phyloP scores from a whole-genome alignment of 2,888 invertebrate species.

The Reticulitermes lucifugus region DNA sequence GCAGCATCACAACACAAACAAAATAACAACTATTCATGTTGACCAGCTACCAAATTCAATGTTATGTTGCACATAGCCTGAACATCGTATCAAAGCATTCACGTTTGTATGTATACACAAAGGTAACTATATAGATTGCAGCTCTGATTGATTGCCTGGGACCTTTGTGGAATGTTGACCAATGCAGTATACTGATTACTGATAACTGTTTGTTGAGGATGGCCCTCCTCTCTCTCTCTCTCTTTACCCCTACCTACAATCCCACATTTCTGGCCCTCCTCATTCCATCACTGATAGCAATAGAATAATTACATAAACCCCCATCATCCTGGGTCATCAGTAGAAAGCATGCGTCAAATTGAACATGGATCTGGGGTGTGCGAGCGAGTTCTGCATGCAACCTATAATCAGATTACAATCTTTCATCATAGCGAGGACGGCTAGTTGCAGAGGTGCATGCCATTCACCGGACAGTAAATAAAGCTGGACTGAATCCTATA shows the following conservation, averaged over 20 bases:
- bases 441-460: slow-evolving; percentile 30
- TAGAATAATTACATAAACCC: slow-evolving; percentile 42
- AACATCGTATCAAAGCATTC: slow-evolving; percentile 51
- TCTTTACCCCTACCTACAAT: background rate
- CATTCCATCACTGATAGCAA: slow-evolving; percentile 42
- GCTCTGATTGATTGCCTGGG: slow-evolving; percentile 43
- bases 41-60: slow-evolving; percentile 38
- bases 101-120: slow-evolving; percentile 48
- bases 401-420: slow-evolving; percentile 41
- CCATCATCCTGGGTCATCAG: slow-evolving; percentile 19
- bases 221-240: background rate
- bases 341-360: slow-evolving; percentile 38
- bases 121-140: slow-evolving; percentile 48
- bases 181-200: slow-evolving; percentile 49
- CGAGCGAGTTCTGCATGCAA: slow-evolving; percentile 16
- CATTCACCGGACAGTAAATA: slow-evolving; percentile 41
- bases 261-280: background rate
- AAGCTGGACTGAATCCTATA: slow-evolving; percentile 40
- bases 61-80: slow-evolving; percentile 41
- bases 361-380: slow-evolving; percentile 29
- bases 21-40: slow-evolving; percentile 42
- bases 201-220: slow-evolving; percentile 48
- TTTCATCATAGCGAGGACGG: slow-evolving; percentile 35
- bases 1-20: slow-evolving; percentile 38
- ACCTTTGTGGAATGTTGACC: slow-evolving; percentile 50